Evolutionary conservation across 2,888 invertebrate species (phyloP), one percentile per base, ranked within the genome.

Genomic region (Drosophila paramelanica): DNA sequence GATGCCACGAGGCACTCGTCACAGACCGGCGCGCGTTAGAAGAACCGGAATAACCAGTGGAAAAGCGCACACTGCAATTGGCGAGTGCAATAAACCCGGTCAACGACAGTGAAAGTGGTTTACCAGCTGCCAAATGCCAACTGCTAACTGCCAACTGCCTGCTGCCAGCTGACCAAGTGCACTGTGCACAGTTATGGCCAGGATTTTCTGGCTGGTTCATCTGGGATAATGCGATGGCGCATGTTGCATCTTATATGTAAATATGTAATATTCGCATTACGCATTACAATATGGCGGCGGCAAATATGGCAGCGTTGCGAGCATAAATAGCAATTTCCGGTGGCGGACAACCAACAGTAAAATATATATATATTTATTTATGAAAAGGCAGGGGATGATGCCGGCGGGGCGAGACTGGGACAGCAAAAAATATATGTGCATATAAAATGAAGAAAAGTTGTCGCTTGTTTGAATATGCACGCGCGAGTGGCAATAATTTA

Each of bases 41-140:
- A 83, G 83, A 84, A 84, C 83, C 86, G 83, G 83, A 84, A 79
- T 84, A 84, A 84, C 83, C 84, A 84, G 83, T 84, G 83, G 83
- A 83, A 83, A 83, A 86, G 77, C 65, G 60, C 49, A 57, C 50
- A 58, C 65, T 67, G 83, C 80, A 69, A 83, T 61, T 72, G 41
- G 64, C 55, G 86, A 84, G 83, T 84, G 83, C 83, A 84, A 77
- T 83, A 84, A 83, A 84, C 86, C 80, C 84, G 84, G 77, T 68
- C 79, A 89, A 72, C 85, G 81, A 81, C 75, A 86, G 85, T 89
- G 85, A 86, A 86, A 86, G 85, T 89, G 85, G 88, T 86, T 80
- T 66, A 36, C 58, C 68, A 73, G 65, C 66, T 70, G 46, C 55
- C 39, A 52, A 41, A 33, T 36, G 49, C 57, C 10, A 27, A 5